A percentile compares a stretch with the other conserved stretches of the same genome.
Evolutionary conservation across 35 echinoderm and acorn worm species (phyloP).

Genomic region (Ophioderma brevispina): DNA sequence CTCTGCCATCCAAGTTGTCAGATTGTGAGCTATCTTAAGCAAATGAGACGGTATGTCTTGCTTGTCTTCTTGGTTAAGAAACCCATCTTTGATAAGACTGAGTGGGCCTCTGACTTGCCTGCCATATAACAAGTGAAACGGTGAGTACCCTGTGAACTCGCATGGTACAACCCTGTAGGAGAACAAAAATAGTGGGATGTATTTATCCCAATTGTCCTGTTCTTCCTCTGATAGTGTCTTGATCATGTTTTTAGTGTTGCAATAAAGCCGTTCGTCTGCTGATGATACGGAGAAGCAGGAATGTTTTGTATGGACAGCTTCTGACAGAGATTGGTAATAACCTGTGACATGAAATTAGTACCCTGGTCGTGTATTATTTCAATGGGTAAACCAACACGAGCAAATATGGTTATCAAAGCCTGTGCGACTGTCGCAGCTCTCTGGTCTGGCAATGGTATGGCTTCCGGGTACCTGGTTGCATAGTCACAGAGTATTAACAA

Average conservation of each 20-base stretch:
- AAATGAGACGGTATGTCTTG: background rate
- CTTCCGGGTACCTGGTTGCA: conserved; percentile 17
- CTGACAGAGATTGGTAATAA: background rate
- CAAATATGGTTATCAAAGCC: conserved; percentile 44
- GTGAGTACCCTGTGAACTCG: background rate
- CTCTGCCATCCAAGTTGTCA: background rate
- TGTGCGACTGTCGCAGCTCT: conserved; percentile 52
- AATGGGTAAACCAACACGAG: background rate
- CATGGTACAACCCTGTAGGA: conserved; percentile 28
- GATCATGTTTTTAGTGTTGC: conserved; percentile 40
- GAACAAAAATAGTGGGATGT: conserved; percentile 33
- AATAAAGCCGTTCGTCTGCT: background rate
- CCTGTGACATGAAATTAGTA: conserved; percentile 26
- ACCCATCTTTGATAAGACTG: background rate
- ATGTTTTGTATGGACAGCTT: background rate
- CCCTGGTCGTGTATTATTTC: conserved; percentile 38
- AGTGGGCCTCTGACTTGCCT: conserved; percentile 12
- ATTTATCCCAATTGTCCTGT: conserved; percentile 36
- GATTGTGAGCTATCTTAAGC: background rate
- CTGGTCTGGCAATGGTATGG: conserved; percentile 12
- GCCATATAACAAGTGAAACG: conserved; percentile 32
- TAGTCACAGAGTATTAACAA: background rate
- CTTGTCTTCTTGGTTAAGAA: background rate
- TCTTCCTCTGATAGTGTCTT: background rate
- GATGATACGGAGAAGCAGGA: conserved; percentile 18